phyloP scores from a whole-genome alignment of 2,888 invertebrate genomes.

The Ormyrus pomaceus region DNA sequence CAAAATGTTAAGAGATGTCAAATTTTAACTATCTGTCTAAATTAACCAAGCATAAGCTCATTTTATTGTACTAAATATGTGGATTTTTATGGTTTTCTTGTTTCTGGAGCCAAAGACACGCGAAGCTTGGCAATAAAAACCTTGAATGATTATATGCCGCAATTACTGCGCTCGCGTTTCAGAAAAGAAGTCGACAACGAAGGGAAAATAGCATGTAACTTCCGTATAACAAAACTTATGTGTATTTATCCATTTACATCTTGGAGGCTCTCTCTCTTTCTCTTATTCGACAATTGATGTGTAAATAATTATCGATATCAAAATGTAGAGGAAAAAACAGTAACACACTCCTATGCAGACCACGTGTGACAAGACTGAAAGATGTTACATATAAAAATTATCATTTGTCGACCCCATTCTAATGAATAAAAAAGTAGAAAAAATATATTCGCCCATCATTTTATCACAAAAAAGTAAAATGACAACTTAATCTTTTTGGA shows the following conservation, averaged over 20 bases:
- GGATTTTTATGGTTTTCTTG: slow-evolving; percentile 26
- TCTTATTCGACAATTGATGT: slow-evolving; percentile 51
- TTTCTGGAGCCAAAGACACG: slow-evolving; percentile 48
- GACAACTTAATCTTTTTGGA: slow-evolving; percentile 34
- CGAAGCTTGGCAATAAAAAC: slow-evolving; percentile 47
- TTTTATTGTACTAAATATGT: slow-evolving; percentile 24
- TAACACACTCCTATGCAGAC: slow-evolving; percentile 54
- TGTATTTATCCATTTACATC: too few relatives aligned
- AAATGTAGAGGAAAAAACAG: slow-evolving; percentile 51
- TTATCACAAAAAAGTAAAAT: slow-evolving; percentile 40
- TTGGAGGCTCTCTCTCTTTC: slow-evolving; percentile 3
- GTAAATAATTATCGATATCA: slow-evolving; percentile 58
- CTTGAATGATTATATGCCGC: slow-evolving; percentile 13
- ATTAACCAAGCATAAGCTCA: slow-evolving; percentile 17
- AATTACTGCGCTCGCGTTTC: slow-evolving; percentile 32
- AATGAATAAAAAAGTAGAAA: slow-evolving; percentile 45
- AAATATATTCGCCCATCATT: slow-evolving; percentile 29
- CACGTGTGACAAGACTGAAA: slow-evolving; percentile 59
- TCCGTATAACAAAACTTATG: slow-evolving; percentile 22
- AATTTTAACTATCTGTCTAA: slow-evolving; percentile 39
- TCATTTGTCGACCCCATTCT: slow-evolving; percentile 47
- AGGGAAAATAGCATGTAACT: slow-evolving; percentile 40
- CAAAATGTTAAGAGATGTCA: slow-evolving; percentile 28
- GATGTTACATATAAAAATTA: slow-evolving; percentile 55
- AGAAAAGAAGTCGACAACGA: slow-evolving; percentile 51